Percentiles rank a stretch among this genome's conserved stretches.
phyloP scores from a whole-genome alignment of 2,113 vertebrate species.

The Cephalopholis sonnerati region DNA sequence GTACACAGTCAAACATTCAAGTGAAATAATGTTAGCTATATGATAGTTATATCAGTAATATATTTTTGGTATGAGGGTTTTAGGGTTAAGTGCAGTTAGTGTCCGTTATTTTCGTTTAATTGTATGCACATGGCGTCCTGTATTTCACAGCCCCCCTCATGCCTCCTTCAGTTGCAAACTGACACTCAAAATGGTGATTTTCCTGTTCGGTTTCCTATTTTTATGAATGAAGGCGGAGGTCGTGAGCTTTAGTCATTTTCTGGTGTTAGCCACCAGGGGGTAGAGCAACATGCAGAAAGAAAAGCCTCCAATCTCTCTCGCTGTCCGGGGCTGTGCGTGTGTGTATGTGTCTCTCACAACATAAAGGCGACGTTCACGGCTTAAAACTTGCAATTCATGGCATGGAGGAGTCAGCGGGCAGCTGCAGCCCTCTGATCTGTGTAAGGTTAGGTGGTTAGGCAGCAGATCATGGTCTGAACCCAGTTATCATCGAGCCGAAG shows the following conservation, averaged over 20 bases:
- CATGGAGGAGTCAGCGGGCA: constrained; percentile 49
- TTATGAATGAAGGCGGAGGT: constrained; percentile 83
- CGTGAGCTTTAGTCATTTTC: constrained; percentile 37
- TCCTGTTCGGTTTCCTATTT: constrained; percentile 66
- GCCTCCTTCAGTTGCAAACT: not conserved
- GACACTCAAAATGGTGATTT: constrained; percentile 59
- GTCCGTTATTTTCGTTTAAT: not conserved
- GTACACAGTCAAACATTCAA: not conserved
- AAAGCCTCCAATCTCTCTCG: constrained; percentile 10
- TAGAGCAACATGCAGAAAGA: constrained; percentile 51
- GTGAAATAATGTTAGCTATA: not conserved
- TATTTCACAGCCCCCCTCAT: not conserved
- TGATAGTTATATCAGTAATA: not conserved
- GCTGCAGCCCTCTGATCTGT: constrained; percentile 37
- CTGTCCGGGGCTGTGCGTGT: not conserved
- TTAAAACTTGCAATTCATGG: constrained; percentile 63
- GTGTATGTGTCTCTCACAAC: constrained; percentile 37
- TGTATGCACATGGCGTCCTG: not conserved
- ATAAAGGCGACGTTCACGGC: constrained; percentile 74
- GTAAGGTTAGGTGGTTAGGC: constrained; percentile 23
- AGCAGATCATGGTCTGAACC: constrained; percentile 37
- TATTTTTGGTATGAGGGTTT: no score
- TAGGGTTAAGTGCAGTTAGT: no score
- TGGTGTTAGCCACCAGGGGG: constrained; percentile 67
- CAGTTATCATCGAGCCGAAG: constrained; percentile 33